A percentile compares a stretch with the other conserved stretches of the same genome.
phyloP scores from a whole-genome alignment of 2,888 invertebrate genomes.

The Incurvaria masculella region DNA sequence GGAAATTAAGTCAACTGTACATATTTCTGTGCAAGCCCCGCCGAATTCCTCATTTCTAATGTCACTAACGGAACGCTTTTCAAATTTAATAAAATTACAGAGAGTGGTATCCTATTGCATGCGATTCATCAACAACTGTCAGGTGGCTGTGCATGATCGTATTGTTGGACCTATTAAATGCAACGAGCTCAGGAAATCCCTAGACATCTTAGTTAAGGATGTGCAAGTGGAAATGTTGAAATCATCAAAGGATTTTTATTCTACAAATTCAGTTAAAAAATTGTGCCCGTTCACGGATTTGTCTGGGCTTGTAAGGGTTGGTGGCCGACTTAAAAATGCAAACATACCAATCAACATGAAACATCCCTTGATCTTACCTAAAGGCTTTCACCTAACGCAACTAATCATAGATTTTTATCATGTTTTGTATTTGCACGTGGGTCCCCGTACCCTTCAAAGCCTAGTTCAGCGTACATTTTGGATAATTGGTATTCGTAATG shows the following conservation, averaged over 20 bases:
- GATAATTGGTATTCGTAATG: background rate
- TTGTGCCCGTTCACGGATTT: slow-evolving; percentile 1
- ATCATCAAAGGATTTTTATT: background rate
- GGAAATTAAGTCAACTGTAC: background rate
- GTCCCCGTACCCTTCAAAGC: slow-evolving; percentile 3
- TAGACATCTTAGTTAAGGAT: background rate
- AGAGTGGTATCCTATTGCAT: background rate
- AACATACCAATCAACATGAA: background rate
- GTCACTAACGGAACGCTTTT: background rate
- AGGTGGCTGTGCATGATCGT: background rate
- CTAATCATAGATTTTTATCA: slow-evolving; percentile 5
- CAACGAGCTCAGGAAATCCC: background rate
- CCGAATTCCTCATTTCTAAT: background rate
- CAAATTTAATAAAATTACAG: background rate
- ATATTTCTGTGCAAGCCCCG: background rate
- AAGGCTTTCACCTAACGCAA: background rate
- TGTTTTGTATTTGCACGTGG: slow-evolving; percentile 3
- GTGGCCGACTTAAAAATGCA: slow-evolving; percentile 2
- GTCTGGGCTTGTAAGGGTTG: background rate
- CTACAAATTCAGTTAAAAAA: background rate
- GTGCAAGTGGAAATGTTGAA: background rate
- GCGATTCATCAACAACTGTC: background rate
- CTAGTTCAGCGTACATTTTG: background rate
- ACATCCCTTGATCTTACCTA: slow-evolving; percentile 3
- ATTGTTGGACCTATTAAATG: background rate